Conservation (phyloP, 2,888 invertebrate genomes). For the Gryllus longicercus region DNA sequence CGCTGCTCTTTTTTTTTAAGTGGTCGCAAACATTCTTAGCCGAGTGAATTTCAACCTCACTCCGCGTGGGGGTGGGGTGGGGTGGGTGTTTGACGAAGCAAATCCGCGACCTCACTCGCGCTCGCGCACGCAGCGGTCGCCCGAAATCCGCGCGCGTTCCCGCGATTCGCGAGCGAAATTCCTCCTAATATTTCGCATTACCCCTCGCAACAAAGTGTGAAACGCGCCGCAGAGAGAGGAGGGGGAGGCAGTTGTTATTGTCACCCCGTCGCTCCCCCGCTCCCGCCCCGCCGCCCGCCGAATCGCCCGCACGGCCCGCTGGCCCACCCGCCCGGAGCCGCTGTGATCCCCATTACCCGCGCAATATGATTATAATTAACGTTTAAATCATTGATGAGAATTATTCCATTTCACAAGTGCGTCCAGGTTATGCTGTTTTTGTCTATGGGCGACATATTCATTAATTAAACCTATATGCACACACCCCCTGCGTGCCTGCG, state of each 20-base stretch:
- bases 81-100: too few relatives aligned
- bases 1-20: too few relatives aligned
- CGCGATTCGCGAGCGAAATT: background rate
- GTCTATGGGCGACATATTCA: constrained; percentile 8
- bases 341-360: background rate
- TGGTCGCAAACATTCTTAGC: too few relatives aligned
- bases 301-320: background rate
- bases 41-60: too few relatives aligned
- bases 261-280: background rate
- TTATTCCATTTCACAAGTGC: constrained; percentile 6
- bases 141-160: background rate
- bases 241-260: background rate
- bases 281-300: background rate
- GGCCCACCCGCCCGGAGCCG: background rate
- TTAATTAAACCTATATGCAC: constrained; percentile 17
- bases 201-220: background rate
- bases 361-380: constrained; percentile 9
- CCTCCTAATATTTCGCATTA: background rate
- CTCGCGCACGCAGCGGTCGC: background rate
- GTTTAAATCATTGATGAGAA: constrained; percentile 1
- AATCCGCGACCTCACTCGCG: too few relatives aligned
- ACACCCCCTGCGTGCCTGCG: background rate
- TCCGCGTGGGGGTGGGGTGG: too few relatives aligned
- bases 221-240: background rate
- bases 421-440: constrained; percentile 10